A percentile compares a stretch with the other conserved stretches of the same genome.
These are phyloP conservation scores for Petrocephalus microphthalmus DNA, from an alignment of 2,113 vertebrate genomes.

Conservation along the genomic window DNA sequence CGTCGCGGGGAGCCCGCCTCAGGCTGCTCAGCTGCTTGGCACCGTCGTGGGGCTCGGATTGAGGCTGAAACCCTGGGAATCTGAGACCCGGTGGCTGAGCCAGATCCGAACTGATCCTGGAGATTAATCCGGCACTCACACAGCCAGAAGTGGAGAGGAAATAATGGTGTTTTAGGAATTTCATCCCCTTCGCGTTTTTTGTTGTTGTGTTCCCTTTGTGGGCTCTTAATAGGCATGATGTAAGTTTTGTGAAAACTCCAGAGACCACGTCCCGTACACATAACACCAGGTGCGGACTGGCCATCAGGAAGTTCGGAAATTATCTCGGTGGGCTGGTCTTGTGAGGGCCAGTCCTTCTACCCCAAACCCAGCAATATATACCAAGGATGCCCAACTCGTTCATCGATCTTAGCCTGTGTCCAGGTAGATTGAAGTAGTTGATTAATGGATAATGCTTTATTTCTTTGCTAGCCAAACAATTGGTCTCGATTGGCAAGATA, in stretches of 20 bases:
- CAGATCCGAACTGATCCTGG: not conserved
- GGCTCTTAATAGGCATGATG: not conserved
- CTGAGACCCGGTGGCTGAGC: not conserved
- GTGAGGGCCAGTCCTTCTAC: not conserved
- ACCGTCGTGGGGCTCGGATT: not conserved
- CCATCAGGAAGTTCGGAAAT: not conserved
- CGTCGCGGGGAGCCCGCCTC: not conserved
- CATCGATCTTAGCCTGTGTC: not conserved
- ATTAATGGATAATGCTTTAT: not conserved
- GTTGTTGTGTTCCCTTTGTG: not conserved
- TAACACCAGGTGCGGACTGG: not conserved
- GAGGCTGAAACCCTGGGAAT: not conserved
- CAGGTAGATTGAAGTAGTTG: not conserved
- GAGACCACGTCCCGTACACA: not conserved
- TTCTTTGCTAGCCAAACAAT: not conserved
- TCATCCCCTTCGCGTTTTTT: not conserved
- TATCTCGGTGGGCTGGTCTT: not conserved
- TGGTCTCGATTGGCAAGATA: not conserved
- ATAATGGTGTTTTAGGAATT: not conserved
- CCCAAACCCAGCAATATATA: not conserved
- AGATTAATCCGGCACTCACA: not conserved
- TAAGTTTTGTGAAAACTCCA: not conserved
- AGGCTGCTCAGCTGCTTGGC: not conserved
- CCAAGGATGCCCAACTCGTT: not conserved
- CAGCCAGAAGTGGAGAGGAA: not conserved